These are phyloP conservation scores for Cheilosia vulpina DNA, from an alignment of 2,888 invertebrate genomes.

Conservation along the genomic window DNA sequence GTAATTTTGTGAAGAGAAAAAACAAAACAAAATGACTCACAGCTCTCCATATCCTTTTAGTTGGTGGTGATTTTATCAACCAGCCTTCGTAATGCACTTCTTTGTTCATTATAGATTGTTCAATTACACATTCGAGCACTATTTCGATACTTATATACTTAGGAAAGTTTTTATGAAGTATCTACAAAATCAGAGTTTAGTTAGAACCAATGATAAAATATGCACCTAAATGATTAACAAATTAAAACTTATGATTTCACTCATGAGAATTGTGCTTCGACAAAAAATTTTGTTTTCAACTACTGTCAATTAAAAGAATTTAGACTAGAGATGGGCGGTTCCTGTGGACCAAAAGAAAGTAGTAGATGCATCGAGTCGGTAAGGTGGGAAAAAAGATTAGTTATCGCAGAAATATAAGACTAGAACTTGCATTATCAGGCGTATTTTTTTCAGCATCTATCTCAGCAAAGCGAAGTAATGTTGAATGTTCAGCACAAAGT, in stretches of 20 bases:
- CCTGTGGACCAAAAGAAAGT: background rate
- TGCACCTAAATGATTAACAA: slow-evolving; percentile 21
- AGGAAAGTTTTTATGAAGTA: background rate
- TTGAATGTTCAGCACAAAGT: too few species aligned
- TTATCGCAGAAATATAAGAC: too few species aligned
- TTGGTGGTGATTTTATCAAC: slow-evolving; percentile 97
- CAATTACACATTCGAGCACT: slow-evolving; percentile 12
- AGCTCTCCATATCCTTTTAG: slow-evolving; percentile 95
- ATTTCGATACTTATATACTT: background rate
- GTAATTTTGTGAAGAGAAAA: slow-evolving; percentile 2
- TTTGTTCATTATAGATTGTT: slow-evolving; percentile 84
- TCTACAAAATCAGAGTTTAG: background rate
- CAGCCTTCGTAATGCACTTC: slow-evolving; percentile 95
- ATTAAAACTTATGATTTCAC: slow-evolving; percentile 42
- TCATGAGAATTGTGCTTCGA: slow-evolving; percentile 39
- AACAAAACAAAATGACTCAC: slow-evolving; percentile 86
- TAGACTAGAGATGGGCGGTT: slow-evolving; percentile 43
- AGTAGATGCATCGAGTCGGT: slow-evolving; percentile 29
- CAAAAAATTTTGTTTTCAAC: slow-evolving; percentile 54
- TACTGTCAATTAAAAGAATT: slow-evolving; percentile 49
- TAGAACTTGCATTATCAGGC: too few species aligned
- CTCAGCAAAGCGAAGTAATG: too few species aligned
- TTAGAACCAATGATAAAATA: background rate
- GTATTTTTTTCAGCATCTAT: too few species aligned
- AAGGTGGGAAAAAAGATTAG: background rate